These are phyloP conservation scores for Clarias batrachus DNA, from an alignment of 2,113 vertebrate genomes.

Conservation along the genomic window DNA sequence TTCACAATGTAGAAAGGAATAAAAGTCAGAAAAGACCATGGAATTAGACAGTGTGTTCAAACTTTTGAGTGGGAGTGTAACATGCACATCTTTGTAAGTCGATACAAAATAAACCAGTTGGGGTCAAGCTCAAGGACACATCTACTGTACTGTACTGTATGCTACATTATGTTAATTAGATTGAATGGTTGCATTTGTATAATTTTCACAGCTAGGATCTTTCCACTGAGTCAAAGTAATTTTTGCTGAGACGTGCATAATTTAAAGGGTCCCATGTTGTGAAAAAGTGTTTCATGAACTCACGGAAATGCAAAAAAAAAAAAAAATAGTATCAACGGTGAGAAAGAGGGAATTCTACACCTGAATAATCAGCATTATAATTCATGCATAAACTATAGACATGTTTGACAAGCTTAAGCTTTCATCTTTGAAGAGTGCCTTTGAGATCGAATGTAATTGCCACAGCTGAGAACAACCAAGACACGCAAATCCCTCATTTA, in stretches of 20 bases:
- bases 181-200: not conserved
- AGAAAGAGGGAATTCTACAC: not conserved
- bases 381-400: not conserved
- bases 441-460: not conserved
- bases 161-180: not conserved
- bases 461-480: not conserved
- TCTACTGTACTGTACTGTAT: no score
- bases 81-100: not conserved
- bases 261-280: not conserved
- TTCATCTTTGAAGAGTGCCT: no score
- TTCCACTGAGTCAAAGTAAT: not conserved
- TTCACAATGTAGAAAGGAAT: no score
- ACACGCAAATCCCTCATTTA: not conserved
- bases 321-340: not conserved
- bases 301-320: not conserved
- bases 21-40: no score
- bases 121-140: not conserved
- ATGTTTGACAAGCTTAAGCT: not conserved
- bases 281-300: not conserved
- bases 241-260: constrained; percentile 5
- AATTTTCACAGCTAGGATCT: not conserved
- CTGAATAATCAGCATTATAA: not conserved
- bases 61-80: no score
- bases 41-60: no score
- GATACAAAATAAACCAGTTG: not conserved